Evolutionary conservation across 64 coral and sea anemone species (phyloP), one percentile per base, ranked within the genome.

Genomic region (Anthopleura sola): DNA sequence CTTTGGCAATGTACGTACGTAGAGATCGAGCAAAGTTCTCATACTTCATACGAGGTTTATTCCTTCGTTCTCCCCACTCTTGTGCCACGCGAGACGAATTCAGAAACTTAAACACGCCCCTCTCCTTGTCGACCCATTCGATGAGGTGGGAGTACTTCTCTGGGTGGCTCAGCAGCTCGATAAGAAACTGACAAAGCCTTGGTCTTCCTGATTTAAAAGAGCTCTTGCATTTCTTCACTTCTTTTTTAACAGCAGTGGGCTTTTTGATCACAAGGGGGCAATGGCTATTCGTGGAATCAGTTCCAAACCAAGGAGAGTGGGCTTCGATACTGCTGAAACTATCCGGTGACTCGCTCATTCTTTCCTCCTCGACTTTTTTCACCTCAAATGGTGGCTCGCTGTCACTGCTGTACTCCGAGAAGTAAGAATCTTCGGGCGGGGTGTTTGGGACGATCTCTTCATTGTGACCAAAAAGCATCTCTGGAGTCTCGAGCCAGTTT

Each of bases 11-110:
- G 56, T 91, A 91, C 20, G 89, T 91, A 38, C 89, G 84, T 14
- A 91, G 48, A 23, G 89, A 91, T 3, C 89, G 89, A 19, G 89
- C 89, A 86, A 91, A 91, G 76, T 91, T 91, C 89, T 91, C 89
- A 12, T 91, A 91, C 84, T 91, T 91, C 89, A 91, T 91, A 2
- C 33, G 60, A 47, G 89, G 89, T 46, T 91, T 91, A 39, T 91
- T 91, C 53, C 89, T 47, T 3, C 89, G 36, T 28, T 71, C 37
- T 36, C 89, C 89, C 89, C 89, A 91, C 36, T 86, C 56, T 31
- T 82, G 89, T 13, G 89, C 89, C 9, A 91, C 89, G 23, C 83
- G 75, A 31, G 74, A 40, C 16, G 89, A 91, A 75, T 91, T 91
- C 31, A 91, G 82, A 39, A 91, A 91, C 75, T 91, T 91, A 44